Evolutionary conservation across 2,113 vertebrate species (phyloP), one percentile per base, ranked within the genome.

Genomic region (Poeciliopsis occidentalis): DNA sequence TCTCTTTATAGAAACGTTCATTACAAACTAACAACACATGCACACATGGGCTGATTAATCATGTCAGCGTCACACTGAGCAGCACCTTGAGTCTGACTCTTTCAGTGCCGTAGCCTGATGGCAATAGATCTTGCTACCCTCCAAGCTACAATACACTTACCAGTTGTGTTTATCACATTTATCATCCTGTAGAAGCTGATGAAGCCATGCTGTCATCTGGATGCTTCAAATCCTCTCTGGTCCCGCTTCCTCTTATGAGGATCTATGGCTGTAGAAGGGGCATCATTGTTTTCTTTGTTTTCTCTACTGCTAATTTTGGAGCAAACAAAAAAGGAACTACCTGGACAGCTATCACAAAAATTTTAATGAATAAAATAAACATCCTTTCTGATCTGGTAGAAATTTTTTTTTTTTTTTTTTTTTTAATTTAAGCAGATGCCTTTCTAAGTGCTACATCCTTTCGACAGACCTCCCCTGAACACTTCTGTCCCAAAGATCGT

Each of bases 401-500:
- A 47, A 19, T 2, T 19, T 54, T 65, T 57, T 57, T 39, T 73
- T 17, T 65, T 57, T 73, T 26, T 51, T 13, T 51, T 41, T 31
- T 12, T 5, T 1, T 34, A 26, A 22, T 3, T 54, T 64, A 3
- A 11, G 15, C 8, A 4, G 15, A 71, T 37, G 60, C 60, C 13
- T 79, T 68, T 73, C 37, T 61, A 51, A 67, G 17, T 73, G 62
- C 60, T 76, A 17, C 51, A 39, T 87, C 19, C n/a, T 80, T 4
- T 75, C 68, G 74, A 29, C 82, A 93, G 92, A 83, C 87, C 67
- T 93, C 92, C 31, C 92, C 92, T 32, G 89, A 89, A 22, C 31
- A 87, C 47, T 90, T 93, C 87, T 93, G 92, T 61, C 1, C 91
- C 37, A 92, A 87, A 87, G 88, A 89, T 83, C 91, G 92, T 26